Percentiles rank a stretch among this genome's conserved stretches.
Evolutionary conservation across 2,888 invertebrate genomes (phyloP).

Genomic region (Hoplodrina ambigua): DNA sequence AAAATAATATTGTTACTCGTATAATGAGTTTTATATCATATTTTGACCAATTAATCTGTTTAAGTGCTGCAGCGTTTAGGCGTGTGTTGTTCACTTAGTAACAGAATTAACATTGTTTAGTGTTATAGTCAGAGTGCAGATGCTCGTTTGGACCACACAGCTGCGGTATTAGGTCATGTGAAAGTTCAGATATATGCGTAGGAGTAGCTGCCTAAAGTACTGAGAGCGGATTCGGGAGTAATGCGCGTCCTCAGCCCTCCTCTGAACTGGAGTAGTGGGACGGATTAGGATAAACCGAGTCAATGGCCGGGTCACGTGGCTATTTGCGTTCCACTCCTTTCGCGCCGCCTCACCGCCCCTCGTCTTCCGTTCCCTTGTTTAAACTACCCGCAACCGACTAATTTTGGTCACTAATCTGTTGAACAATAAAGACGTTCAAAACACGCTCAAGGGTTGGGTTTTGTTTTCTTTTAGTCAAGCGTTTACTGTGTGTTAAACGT

Average conservation of each 20-base stretch:
- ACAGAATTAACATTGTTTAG: conserved; percentile 43
- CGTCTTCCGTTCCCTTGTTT: conserved; percentile 81
- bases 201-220: conserved; percentile 56
- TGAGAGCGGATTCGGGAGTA: conserved; percentile 62
- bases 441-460: conserved; percentile 53
- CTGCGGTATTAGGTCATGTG: conserved; percentile 79
- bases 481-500: conserved; percentile 52
- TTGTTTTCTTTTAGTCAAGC: conserved; percentile 49
- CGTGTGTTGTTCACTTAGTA: conserved; percentile 37
- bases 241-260: conserved; percentile 60
- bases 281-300: conserved; percentile 90
- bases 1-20: conserved; percentile 66
- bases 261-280: conserved; percentile 89
- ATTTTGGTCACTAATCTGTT: conserved; percentile 85
- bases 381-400: conserved; percentile 82
- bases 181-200: conserved; percentile 73
- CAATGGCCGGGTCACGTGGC: conserved; percentile 90
- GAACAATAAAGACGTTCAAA: conserved; percentile 71
- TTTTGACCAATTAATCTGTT: conserved; percentile 58
- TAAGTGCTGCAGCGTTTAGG: conserved; percentile 25
- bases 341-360: conserved; percentile 72
- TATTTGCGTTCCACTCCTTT: conserved; percentile 86
- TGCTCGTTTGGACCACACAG: conserved; percentile 66
- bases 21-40: conserved; percentile 60
- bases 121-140: conserved; percentile 56